Evolutionary conservation across 2,797 vertebrate species (phyloP).

Genomic region (Eleutherodactylus coqui): DNA sequence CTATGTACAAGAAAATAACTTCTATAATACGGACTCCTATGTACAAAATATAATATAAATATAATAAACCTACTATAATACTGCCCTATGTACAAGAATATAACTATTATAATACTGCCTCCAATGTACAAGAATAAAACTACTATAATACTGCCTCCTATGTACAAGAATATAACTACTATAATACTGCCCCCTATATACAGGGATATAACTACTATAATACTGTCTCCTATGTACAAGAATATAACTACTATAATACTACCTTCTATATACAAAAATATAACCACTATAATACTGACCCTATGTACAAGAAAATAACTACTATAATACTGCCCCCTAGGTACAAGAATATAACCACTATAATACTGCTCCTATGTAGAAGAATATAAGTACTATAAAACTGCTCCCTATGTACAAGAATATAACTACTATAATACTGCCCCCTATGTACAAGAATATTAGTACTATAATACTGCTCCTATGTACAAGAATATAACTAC

Average conservation of each 20-base stretch:
- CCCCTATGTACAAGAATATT: neutral
- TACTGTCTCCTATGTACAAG: neutral
- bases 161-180: constrained; percentile 5
- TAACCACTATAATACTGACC: neutral
- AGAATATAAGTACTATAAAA: constrained; percentile 8
- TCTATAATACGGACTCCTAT: neutral
- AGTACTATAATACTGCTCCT: neutral
- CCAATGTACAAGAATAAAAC: too few relatives aligned
- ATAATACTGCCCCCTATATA: constrained; percentile 1
- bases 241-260: constrained; percentile 16
- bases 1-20: neutral
- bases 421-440: constrained; percentile 12
- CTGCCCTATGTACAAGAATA: too few relatives aligned
- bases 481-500: constrained; percentile 6
- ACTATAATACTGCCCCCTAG: neutral
- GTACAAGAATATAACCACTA: constrained; percentile 10
- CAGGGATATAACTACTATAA: constrained; percentile 15
- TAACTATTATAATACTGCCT: too few relatives aligned
- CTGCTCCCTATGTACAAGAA: neutral
- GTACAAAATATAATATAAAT: too few relatives aligned
- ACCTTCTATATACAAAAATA: neutral
- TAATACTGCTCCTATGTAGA: constrained; percentile 8
- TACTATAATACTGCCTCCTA: neutral
- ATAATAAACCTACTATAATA: constrained; percentile 3
- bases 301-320: neutral